Evolutionary conservation across 2,888 invertebrate genomes (phyloP), one percentile per base, ranked within the genome.

Genomic region (Hyalella azteca): DNA sequence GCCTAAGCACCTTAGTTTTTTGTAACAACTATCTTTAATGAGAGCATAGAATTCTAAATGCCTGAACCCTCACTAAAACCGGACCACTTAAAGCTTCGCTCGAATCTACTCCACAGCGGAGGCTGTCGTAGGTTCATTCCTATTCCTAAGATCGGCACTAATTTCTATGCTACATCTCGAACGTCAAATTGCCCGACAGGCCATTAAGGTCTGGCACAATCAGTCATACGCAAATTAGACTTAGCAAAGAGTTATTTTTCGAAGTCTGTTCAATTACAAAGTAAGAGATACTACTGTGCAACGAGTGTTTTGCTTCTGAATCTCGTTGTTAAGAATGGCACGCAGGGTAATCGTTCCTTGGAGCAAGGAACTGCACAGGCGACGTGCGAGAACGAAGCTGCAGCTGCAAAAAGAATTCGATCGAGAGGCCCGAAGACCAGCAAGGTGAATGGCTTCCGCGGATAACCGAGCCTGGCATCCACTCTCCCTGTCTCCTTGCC

Each of bases 21-120:
- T 54, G 29, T 54, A 26, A 29, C 54, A 54, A 54, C 26, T 29
- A 7, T 54, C 54, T 13, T 26, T 26, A 54, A 54, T 54, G 26
- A 29, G 29, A 13, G 54, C 54, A 54, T 22, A 26, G 54, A 54
- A 54, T 22, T 54, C 26, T 54, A 54, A 54, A 54, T 54, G 29
- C 54, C 54, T 26, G 9, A 54, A 22, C 54, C 54, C 54, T 54
- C 54, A 22, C 54, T 54, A 54, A 54, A 54, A 54, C 54, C 26
- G 29, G 54, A 54, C 54, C 26, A 54, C 29, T 54, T 54, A 29
- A 54, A 54, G 54, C 54, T n/a, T n/a, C n/a, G n/a, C n/a, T n/a
- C n/a, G n/a, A n/a, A n/a, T n/a, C n/a, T n/a, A n/a, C n/a, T n/a
- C n/a, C n/a, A n/a, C n/a, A n/a, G n/a, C n/a, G n/a, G n/a, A n/a